A percentile compares a stretch with the other conserved stretches of the same genome.
These are phyloP conservation scores for Rhodeus uyekii DNA, from an alignment of 2,797 vertebrate species.

Conservation along the genomic window DNA sequence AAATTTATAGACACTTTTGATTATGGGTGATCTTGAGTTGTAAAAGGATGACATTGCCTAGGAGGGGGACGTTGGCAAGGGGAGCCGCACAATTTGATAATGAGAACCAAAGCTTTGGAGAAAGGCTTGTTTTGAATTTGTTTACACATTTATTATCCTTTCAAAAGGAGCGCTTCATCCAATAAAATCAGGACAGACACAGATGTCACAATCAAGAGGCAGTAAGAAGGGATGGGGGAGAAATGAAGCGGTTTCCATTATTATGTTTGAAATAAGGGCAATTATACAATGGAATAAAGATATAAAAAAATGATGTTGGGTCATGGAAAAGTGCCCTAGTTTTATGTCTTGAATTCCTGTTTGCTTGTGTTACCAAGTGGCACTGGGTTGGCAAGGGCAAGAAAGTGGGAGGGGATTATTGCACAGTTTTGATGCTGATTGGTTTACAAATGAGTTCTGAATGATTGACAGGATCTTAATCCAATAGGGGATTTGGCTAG, in stretches of 20 bases:
- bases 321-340: slow-evolving; percentile 61
- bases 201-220: slow-evolving; percentile 69
- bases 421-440: slow-evolving; percentile 35
- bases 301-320: slow-evolving; percentile 59
- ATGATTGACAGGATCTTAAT: slow-evolving; percentile 29
- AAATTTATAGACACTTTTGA: slow-evolving; percentile 72
- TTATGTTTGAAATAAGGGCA: slow-evolving; percentile 65
- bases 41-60: slow-evolving; percentile 67
- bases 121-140: slow-evolving; percentile 68
- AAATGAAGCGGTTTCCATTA: slow-evolving; percentile 60
- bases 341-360: slow-evolving; percentile 58
- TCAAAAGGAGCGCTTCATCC: slow-evolving; percentile 63
- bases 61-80: slow-evolving; percentile 61
- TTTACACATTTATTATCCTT: slow-evolving; percentile 76
- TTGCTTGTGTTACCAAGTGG: slow-evolving; percentile 47
- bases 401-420: slow-evolving; percentile 33
- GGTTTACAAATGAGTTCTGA: slow-evolving; percentile 33
- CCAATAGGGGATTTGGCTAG: slow-evolving; percentile 16
- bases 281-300: slow-evolving; percentile 63
- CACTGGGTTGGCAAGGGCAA: slow-evolving; percentile 35
- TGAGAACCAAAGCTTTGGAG: slow-evolving; percentile 70
- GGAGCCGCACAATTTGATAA: slow-evolving; percentile 65
- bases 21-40: slow-evolving; percentile 71
- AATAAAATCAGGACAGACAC: slow-evolving; percentile 67
- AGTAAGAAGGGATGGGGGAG: slow-evolving; percentile 55